Conservation (phyloP, 2,113 vertebrate genomes). For the Tragelaphus buxtoni region DNA sequence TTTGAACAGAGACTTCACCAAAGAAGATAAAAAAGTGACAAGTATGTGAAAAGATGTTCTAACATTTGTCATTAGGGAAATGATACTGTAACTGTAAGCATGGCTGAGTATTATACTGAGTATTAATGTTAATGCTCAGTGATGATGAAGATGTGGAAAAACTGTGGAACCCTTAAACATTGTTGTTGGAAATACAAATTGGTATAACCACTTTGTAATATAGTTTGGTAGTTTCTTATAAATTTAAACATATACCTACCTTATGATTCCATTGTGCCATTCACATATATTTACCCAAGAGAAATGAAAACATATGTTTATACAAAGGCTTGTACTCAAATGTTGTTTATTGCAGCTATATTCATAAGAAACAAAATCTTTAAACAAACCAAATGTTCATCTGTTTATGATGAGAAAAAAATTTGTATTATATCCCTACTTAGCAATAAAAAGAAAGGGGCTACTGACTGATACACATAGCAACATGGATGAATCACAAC, state of each 20-base stretch:
- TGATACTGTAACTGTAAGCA: not conserved
- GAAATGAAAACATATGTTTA: conserved; percentile 31
- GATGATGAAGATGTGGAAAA: not conserved
- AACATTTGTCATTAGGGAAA: not conserved
- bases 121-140: not conserved
- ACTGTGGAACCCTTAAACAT: not conserved
- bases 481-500: not conserved
- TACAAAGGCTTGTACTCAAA: not conserved
- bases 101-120: not conserved
- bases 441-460: not conserved
- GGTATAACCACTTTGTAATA: not conserved
- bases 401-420: not conserved
- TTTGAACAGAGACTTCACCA: not conserved
- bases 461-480: not conserved
- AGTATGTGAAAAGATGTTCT: not conserved
- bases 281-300: not conserved
- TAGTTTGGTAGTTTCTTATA: not conserved
- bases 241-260: not conserved
- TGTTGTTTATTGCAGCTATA: not conserved
- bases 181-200: not conserved
- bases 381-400: conserved; percentile 21
- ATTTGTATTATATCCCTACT: not conserved
- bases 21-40: not conserved
- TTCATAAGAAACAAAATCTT: not conserved
- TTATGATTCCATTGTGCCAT: not conserved